phyloP scores from a whole-genome alignment of 1,140 invertebrate species.

The Steinernema feltiae region DNA sequence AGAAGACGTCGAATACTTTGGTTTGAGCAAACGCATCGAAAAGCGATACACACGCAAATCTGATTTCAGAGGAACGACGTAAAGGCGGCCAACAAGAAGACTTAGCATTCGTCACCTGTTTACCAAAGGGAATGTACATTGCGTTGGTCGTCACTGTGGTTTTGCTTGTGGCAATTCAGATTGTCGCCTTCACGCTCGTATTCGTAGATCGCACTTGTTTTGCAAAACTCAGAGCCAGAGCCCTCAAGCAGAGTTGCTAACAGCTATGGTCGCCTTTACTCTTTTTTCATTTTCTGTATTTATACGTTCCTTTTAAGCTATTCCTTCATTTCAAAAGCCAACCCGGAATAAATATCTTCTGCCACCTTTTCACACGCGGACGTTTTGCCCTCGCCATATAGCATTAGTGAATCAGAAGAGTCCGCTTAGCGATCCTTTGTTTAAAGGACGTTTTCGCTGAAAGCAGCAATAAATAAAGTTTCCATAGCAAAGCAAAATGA shows the following conservation, averaged over 20 bases:
- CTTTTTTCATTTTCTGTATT: slow-evolving; percentile 1
- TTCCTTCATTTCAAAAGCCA: no score
- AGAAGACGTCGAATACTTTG: slow-evolving; percentile 49
- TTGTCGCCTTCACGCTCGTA: slow-evolving; percentile 30
- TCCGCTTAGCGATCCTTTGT: no score
- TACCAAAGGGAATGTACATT: slow-evolving; percentile 36
- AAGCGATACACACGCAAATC: not conserved
- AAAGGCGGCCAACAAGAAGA: slow-evolving; percentile 21
- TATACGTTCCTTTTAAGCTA: not conserved
- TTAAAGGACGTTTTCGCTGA: no score
- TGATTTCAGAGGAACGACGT: slow-evolving; percentile 18
- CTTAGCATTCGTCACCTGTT: slow-evolving; percentile 9
- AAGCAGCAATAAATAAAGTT: no score
- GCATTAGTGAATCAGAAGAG: no score
- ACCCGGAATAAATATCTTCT: no score
- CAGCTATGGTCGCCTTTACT: not conserved
- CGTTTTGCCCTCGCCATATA: no score
- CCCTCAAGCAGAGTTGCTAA: not conserved
- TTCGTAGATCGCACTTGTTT: slow-evolving; percentile 29
- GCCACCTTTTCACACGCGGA: no score
- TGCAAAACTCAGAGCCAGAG: not conserved
- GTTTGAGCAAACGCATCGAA: slow-evolving; percentile 20
- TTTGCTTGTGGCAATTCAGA: slow-evolving; percentile 33
- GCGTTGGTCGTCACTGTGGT: slow-evolving; percentile 26
- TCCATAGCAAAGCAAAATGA: no score